A percentile compares a stretch with the other conserved stretches of the same genome.
Evolutionary conservation across 1,140 invertebrate species (phyloP).

Genomic region (Theocolax elegans): DNA sequence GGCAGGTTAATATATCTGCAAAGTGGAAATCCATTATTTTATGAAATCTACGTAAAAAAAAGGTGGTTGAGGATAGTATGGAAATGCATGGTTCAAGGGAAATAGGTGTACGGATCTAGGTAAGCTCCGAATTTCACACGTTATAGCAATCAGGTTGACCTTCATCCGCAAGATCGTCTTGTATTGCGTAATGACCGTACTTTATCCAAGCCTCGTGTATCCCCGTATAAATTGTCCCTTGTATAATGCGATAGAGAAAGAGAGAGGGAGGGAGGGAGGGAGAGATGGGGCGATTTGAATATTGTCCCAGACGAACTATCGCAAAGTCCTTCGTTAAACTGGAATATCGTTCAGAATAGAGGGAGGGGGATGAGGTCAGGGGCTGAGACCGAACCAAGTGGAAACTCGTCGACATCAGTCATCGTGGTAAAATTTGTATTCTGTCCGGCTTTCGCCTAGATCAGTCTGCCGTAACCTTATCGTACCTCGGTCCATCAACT

Average conservation of each 20-base stretch:
- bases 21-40: too few species aligned
- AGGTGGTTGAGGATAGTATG: too few species aligned
- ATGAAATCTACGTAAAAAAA: too few species aligned
- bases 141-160: neutral
- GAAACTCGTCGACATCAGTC: conserved; percentile 57
- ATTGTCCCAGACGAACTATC: conserved; percentile 9
- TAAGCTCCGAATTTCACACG: too few species aligned
- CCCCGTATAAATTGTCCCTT: conserved; percentile 6
- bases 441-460: conserved; percentile 44
- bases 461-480: conserved; percentile 56
- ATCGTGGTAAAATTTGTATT: conserved; percentile 59
- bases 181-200: neutral
- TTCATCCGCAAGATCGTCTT: neutral
- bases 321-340: conserved; percentile 33
- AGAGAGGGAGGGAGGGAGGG: too few species aligned
- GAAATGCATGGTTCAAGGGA: too few species aligned
- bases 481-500: conserved; percentile 58
- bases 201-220: conserved; percentile 1
- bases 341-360: conserved; percentile 12
- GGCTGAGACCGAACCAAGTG: conserved; percentile 52
- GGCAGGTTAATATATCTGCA: too few species aligned
- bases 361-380: neutral
- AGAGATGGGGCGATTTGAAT: conserved; percentile 19
- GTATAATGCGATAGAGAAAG: neutral
- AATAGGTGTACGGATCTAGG: too few species aligned